Conservation (phyloP, 2,797 vertebrate genomes). For the Tokudaia muenninki region DNA sequence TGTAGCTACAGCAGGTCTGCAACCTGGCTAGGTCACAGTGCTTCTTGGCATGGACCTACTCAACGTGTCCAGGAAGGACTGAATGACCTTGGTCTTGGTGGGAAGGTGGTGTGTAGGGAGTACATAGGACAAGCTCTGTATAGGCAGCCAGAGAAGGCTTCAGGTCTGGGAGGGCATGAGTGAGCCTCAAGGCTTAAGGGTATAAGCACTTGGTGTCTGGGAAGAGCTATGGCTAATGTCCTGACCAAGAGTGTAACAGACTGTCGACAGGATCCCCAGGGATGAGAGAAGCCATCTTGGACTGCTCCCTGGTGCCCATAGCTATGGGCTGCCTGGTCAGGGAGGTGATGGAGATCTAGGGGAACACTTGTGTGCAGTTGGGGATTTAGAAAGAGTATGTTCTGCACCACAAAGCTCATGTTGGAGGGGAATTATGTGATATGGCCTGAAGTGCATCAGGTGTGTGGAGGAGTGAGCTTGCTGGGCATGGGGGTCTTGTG, state of each 20-base stretch:
- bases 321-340: neutral
- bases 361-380: neutral
- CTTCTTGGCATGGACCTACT: neutral
- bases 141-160: neutral
- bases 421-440: neutral
- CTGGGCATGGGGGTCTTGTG: neutral
- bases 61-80: neutral
- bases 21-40: neutral
- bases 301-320: neutral
- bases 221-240: neutral
- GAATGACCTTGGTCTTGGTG: neutral
- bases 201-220: neutral
- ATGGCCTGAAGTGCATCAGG: neutral
- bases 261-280: neutral
- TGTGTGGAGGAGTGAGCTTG: neutral
- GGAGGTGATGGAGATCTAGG: neutral
- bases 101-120: neutral
- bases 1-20: neutral
- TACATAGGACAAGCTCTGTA: neutral
- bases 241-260: neutral
- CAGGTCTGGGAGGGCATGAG: neutral
- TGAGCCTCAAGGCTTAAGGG: neutral
- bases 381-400: neutral
- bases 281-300: neutral
- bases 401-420: neutral